A percentile compares a stretch with the other conserved stretches of the same genome.
Conservation (phyloP, 2,797 vertebrate species). For the Lophotriccus pileatus region DNA sequence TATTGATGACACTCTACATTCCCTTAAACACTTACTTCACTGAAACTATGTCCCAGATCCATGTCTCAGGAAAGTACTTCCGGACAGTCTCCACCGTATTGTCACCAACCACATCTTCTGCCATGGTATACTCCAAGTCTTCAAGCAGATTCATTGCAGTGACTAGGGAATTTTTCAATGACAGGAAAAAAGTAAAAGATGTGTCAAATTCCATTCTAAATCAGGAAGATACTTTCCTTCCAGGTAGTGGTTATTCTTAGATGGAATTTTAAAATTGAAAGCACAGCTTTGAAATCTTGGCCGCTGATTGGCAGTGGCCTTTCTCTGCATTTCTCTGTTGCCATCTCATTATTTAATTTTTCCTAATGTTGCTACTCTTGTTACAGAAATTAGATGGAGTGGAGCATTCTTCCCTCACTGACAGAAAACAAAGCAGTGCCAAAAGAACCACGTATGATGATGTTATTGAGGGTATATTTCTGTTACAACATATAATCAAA, state of each 20-base stretch:
- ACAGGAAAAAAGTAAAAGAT: not conserved
- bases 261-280: not conserved
- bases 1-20: not conserved
- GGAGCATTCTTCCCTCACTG: not conserved
- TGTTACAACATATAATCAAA: not conserved
- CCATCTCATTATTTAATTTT: not conserved
- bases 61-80: conserved; percentile 76
- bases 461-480: not conserved
- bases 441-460: not conserved
- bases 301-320: too few relatives aligned
- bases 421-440: not conserved
- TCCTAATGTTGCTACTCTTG: not conserved
- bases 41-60: conserved; percentile 72
- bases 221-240: not conserved
- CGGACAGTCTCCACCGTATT: conserved; percentile 22
- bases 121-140: not conserved
- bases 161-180: not conserved
- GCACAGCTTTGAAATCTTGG: not conserved
- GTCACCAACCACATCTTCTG: not conserved
- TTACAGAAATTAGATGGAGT: not conserved
- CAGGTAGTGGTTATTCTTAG: not conserved
- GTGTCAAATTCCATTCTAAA: not conserved
- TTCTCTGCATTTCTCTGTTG: not conserved
- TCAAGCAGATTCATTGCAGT: not conserved
- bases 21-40: conserved; percentile 55